Percentiles rank a stretch among this genome's conserved stretches.
Conservation (phyloP, 2,888 invertebrate genomes). For the Drosophila helvetica region DNA sequence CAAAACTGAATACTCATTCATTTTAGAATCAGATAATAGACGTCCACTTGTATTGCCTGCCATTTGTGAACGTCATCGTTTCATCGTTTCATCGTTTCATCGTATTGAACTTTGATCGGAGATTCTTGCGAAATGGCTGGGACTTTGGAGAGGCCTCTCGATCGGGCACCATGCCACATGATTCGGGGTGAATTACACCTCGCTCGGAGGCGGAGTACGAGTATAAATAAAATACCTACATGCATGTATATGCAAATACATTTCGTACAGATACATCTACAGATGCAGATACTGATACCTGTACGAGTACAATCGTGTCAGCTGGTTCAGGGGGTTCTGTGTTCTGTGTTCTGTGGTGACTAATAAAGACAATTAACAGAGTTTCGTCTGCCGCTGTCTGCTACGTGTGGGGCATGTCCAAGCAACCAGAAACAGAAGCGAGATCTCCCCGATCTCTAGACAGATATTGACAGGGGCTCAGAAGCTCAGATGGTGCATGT, state of each 20-base stretch:
- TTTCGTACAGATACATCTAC: constrained; percentile 3
- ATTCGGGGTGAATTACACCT: no score
- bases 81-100: no score
- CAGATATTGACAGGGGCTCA: constrained; percentile 23
- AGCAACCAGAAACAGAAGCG: constrained; percentile 20
- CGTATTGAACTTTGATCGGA: constrained; percentile 38
- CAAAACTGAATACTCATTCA: neutral
- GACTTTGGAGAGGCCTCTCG: constrained; percentile 4
- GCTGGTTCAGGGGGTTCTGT: constrained; percentile 13
- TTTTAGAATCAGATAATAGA: neutral
- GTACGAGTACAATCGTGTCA: constrained; percentile 6
- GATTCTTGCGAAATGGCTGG: constrained; percentile 32
- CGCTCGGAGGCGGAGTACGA: neutral
- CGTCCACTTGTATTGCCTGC: neutral
- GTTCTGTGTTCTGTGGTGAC: constrained; percentile 46
- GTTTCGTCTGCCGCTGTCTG: constrained; percentile 54
- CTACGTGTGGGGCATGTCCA: constrained; percentile 65
- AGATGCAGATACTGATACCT: constrained; percentile 27
- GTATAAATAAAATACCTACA: neutral
- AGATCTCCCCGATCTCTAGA: constrained; percentile 19
- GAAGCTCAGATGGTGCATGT: constrained; percentile 13
- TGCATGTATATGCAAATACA: neutral
- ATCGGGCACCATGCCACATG: neutral
- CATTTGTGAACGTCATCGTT: constrained; percentile 7
- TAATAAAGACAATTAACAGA: constrained; percentile 71